Evolutionary conservation across 1,140 invertebrate species (phyloP).

Genomic region (Camponotus pennsylvanicus): DNA sequence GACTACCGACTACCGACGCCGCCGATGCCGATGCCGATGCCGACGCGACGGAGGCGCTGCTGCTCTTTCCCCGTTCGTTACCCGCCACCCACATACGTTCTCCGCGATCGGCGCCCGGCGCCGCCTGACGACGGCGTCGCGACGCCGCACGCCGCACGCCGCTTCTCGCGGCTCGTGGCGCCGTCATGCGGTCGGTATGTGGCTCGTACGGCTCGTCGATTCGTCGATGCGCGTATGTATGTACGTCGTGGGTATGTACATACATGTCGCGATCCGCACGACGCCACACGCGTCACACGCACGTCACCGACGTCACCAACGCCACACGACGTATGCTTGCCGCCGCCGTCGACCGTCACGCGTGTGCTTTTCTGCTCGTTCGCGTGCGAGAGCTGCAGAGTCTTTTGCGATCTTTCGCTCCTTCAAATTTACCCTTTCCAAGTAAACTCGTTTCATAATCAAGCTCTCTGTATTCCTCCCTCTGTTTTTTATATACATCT

Average conservation of each 20-base stretch:
- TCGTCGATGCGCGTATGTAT: conserved; percentile 20
- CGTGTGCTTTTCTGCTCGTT: neutral
- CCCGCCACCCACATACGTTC: conserved; percentile 30
- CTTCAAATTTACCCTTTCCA: no score
- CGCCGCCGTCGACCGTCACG: neutral
- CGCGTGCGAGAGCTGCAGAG: no score
- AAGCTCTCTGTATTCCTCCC: no score
- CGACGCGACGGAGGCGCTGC: conserved; percentile 43
- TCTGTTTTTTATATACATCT: no score
- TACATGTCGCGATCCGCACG: conserved; percentile 4
- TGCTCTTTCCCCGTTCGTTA: conserved; percentile 41
- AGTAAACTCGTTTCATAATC: no score
- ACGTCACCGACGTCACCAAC: neutral
- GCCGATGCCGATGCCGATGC: conserved; percentile 16
- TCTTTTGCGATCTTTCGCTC: no score
- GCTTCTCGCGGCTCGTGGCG: conserved; percentile 66
- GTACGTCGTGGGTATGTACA: neutral
- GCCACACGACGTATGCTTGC: conserved; percentile 3
- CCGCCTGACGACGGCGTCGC: conserved; percentile 77
- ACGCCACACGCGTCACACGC: neutral
- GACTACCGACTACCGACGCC: conserved; percentile 25
- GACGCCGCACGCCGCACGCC: conserved; percentile 76
- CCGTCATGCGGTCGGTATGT: conserved; percentile 70
- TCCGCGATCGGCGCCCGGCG: conserved; percentile 73
- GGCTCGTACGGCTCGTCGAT: neutral